phyloP scores from a whole-genome alignment of 2,797 vertebrate species.

The Cercopithecus petaurista region DNA sequence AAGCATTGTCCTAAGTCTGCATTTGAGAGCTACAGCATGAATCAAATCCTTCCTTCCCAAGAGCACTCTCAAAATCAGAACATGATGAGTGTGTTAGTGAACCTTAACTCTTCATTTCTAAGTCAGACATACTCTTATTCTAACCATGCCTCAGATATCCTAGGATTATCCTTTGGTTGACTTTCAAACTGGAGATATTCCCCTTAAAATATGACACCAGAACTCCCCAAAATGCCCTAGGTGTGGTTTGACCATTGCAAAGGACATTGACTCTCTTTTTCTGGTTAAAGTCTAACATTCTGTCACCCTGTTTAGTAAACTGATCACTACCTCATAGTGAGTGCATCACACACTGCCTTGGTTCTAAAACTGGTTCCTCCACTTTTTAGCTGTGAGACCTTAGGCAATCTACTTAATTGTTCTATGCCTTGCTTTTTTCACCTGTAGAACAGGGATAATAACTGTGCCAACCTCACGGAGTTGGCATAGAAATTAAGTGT shows the following conservation, averaged over 20 bases:
- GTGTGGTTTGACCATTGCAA: neutral
- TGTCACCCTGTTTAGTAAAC: neutral
- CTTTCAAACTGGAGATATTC: neutral
- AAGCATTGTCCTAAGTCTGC: neutral
- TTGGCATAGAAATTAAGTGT: neutral
- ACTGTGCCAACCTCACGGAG: neutral
- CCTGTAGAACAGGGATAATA: neutral
- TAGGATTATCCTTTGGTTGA: neutral
- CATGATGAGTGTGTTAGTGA: neutral
- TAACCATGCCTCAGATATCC: neutral
- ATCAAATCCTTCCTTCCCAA: neutral
- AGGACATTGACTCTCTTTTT: neutral
- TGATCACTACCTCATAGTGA: neutral
- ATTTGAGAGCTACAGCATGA: neutral
- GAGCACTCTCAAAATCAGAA: neutral
- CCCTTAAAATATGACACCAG: neutral
- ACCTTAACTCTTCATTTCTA: neutral
- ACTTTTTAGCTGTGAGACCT: neutral
- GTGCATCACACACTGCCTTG: neutral
- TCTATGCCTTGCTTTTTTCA: neutral
- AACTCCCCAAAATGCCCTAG: neutral
- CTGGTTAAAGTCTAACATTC: neutral
- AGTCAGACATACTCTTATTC: neutral
- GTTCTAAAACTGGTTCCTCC: neutral
- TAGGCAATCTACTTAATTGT: neutral